Conservation (phyloP, 2,113 vertebrate genomes). For the Heptranchias perlo region DNA sequence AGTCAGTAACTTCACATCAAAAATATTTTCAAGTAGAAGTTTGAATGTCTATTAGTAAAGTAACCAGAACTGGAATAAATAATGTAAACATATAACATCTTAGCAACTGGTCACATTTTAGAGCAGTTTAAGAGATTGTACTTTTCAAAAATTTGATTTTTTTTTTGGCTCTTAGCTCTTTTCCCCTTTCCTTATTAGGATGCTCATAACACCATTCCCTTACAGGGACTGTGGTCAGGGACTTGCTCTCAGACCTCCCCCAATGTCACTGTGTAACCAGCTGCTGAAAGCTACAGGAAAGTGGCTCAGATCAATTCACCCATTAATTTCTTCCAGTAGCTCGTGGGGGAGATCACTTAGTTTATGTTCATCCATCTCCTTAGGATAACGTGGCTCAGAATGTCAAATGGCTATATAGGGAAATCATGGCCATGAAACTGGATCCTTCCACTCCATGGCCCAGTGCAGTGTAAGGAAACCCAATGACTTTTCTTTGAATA, state of each 20-base stretch:
- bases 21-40: background rate
- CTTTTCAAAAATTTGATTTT: background rate
- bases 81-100: background rate
- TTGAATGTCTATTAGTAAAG: background rate
- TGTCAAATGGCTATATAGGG: background rate
- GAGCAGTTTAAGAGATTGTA: background rate
- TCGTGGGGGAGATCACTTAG: background rate
- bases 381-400: background rate
- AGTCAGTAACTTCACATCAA: background rate
- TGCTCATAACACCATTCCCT: background rate
- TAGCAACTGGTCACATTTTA: background rate
- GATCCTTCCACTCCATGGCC: background rate
- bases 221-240: background rate
- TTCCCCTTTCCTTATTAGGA: background rate
- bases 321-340: conserved; percentile 11
- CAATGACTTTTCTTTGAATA: background rate
- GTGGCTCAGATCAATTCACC: background rate
- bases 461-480: background rate
- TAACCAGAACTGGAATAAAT: background rate
- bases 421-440: background rate
- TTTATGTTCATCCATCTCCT: background rate
- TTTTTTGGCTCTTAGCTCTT: background rate
- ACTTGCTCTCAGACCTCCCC: background rate
- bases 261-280: background rate
- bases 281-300: background rate